Base-by-base conservation (phyloP, 2,113 vertebrate genomes). In the Lasiurus borealis region DNA sequence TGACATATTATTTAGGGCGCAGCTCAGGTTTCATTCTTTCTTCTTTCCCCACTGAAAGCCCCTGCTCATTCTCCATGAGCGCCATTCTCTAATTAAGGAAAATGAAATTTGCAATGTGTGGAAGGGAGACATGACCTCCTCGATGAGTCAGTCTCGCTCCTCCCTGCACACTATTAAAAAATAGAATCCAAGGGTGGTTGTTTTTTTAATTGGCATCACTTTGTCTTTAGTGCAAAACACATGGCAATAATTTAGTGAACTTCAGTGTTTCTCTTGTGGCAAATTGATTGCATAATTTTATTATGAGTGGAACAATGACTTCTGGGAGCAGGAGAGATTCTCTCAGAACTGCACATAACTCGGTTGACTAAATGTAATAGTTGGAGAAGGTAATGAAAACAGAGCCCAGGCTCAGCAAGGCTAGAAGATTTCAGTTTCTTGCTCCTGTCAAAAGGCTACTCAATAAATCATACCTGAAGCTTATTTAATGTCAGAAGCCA, bases 251-350 rank as follows among this genome's bases (percentile, higher is more conserved):
- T 98, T 98, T 98, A 98, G 97, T 98, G 97, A 98, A 98, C 98
- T 97, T 97, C 93, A 98, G 97, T 97, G 95, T 98, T 98, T 93
- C 98, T 98, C 97, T 98, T 97, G 96, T 98, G 98, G 97, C 97
- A 98, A 98, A 98, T 94, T 98, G 98, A 98, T 98, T 97, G 97
- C 97, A 98, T 98, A 98, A 98, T 98, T 98, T 98, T 98, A 98
- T 98, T 98, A 98, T 98, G 97, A 98, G 98, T 98, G 85, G 96
- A 98, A 98, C 98, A 98, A 97, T 98, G 98, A 98, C 97, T 98
- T 98, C 96, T 97, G 98, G 98, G 98, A 98, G 92, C 96, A 95
- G 97, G 95, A 95, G 94, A 97, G 98, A 98, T 96, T 97, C 97
- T 98, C 96, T n/a, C 96, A 97, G 97, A 97, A 97, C 97, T 97